Conservation (phyloP, 2,113 vertebrate species). For the Baryphthengus martii region DNA sequence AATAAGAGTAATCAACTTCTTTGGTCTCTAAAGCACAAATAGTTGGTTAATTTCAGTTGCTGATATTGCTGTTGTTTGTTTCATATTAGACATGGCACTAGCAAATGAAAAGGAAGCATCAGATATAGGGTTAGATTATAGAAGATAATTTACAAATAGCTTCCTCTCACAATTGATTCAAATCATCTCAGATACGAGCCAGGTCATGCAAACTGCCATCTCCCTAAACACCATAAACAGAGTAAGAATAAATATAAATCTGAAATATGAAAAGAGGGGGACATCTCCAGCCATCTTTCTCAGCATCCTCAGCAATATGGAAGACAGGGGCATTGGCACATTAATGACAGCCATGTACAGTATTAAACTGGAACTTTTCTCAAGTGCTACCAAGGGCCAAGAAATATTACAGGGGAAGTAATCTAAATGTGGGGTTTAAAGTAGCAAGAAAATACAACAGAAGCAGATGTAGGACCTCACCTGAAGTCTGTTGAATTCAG, state of each 20-base stretch:
- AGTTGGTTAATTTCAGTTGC: background rate
- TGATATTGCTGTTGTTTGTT: conserved; percentile 11
- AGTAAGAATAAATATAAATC: background rate
- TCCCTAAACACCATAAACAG: background rate
- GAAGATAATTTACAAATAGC: background rate
- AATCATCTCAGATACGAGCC: background rate
- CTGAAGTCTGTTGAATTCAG: background rate
- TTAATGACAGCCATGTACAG: background rate
- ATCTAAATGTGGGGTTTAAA: background rate
- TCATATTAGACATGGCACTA: background rate
- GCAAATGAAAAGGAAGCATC: background rate
- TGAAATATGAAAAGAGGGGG: background rate
- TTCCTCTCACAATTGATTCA: background rate
- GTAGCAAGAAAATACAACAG: background rate
- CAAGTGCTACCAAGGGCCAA: background rate
- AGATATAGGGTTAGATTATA: background rate
- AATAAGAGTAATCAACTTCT: background rate
- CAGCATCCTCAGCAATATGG: background rate
- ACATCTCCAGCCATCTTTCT: background rate
- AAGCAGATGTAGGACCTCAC: background rate
- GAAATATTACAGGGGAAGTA: background rate
- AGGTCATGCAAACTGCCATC: background rate
- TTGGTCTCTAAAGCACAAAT: conserved; percentile 18
- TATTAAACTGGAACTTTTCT: background rate
- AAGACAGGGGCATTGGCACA: background rate